Conservation (phyloP, 2,797 vertebrate species). For the Glyptemys insculpta region DNA sequence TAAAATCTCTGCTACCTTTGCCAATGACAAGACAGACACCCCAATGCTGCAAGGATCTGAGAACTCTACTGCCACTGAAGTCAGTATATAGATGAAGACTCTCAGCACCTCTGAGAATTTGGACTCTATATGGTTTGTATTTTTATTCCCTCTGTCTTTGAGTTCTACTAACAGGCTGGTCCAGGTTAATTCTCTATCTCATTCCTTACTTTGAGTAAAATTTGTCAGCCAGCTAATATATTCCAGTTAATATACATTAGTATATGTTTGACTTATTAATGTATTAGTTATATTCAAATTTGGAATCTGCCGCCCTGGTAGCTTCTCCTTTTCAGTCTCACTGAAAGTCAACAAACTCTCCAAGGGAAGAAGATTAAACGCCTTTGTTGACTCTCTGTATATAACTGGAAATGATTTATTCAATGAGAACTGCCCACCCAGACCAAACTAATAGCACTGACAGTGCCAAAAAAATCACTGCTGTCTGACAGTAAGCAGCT, state of each 20-base stretch:
- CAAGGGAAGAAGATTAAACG: not conserved
- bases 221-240: not conserved
- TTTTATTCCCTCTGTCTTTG: not conserved
- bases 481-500: not conserved
- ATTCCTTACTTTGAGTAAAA: not conserved
- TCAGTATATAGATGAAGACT: not conserved
- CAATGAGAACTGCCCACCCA: not conserved
- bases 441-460: not conserved
- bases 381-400: constrained; percentile 32
- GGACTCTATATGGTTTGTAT: not conserved
- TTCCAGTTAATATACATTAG: not conserved
- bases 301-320: not conserved
- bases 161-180: not conserved
- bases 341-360: not conserved
- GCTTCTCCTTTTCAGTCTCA: not conserved
- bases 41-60: not conserved
- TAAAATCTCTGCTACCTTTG: not conserved
- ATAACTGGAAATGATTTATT: constrained; percentile 7
- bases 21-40: not conserved
- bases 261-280: not conserved
- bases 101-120: not conserved
- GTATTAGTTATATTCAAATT: not conserved
- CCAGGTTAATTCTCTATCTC: not conserved
- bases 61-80: not conserved
- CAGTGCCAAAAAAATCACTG: constrained; percentile 19